Conservation (phyloP, 1,140 invertebrate genomes). For the Tenebrio molitor region DNA sequence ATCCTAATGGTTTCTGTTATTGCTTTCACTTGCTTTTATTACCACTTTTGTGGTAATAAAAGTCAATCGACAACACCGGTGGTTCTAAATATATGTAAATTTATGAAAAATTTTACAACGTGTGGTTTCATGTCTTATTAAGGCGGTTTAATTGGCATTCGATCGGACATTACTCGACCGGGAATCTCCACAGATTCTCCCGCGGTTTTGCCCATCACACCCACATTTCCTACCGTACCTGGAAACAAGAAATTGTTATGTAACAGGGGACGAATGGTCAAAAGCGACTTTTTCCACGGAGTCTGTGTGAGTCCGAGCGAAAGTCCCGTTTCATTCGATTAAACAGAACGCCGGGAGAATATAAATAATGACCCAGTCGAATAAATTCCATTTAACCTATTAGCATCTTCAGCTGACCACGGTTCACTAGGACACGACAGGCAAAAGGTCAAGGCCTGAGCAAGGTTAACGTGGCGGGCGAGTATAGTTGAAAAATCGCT, state of each 20-base stretch:
- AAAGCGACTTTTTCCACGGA: too few relatives aligned
- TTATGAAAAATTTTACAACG: constrained; percentile 32
- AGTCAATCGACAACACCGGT: constrained; percentile 36
- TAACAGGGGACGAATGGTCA: too few relatives aligned
- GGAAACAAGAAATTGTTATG: too few relatives aligned
- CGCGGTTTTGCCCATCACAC: neutral
- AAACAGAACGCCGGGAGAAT: constrained; percentile 51
- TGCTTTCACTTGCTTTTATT: constrained; percentile 37
- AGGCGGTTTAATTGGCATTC: constrained; percentile 3
- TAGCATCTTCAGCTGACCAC: constrained; percentile 58
- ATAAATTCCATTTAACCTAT: constrained; percentile 60
- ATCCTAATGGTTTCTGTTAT: constrained; percentile 24
- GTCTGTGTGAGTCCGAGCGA: constrained; percentile 9
- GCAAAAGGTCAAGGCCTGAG: constrained; percentile 57
- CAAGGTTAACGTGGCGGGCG: constrained; percentile 46
- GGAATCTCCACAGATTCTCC: neutral
- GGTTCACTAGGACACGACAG: constrained; percentile 55
- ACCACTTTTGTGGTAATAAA: constrained; percentile 22
- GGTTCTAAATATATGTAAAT: constrained; percentile 30
- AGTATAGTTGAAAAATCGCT: constrained; percentile 12
- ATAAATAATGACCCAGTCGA: constrained; percentile 59
- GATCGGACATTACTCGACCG: too few relatives aligned
- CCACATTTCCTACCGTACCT: neutral
- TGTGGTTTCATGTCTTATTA: constrained; percentile 31
- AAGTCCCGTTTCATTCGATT: constrained; percentile 47